Conservation (phyloP, 1,140 invertebrate species). For the Homarus americanus region DNA sequence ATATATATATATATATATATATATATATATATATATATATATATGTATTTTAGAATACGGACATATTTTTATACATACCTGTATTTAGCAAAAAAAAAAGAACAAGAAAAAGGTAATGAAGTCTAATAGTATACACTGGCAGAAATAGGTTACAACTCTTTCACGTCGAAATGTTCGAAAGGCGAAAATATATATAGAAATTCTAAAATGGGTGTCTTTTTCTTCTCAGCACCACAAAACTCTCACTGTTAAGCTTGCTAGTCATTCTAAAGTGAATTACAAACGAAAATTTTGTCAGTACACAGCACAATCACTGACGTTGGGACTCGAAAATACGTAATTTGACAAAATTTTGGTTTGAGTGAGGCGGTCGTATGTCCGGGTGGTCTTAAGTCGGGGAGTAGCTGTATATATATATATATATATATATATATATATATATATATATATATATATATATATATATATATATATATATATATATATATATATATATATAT, state of each 20-base stretch:
- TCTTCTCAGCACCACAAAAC: neutral
- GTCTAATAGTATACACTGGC: too few species aligned
- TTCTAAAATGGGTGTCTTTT: neutral
- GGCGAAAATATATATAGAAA: neutral
- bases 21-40: slow-evolving; percentile 31
- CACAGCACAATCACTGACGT: too few species aligned
- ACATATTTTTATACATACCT: too few species aligned
- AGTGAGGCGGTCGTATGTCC: neutral
- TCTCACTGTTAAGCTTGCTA: too few species aligned
- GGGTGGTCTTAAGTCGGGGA: too few species aligned
- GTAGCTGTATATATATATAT: neutral
- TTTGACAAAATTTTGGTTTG: neutral
- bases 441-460: slow-evolving; percentile 51
- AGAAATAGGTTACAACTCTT: too few species aligned
- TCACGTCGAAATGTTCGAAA: neutral
- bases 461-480: slow-evolving; percentile 37
- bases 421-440: slow-evolving; percentile 40
- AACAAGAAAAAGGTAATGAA: too few species aligned
- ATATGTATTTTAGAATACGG: neutral
- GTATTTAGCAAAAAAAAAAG: too few species aligned
- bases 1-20: slow-evolving; percentile 34
- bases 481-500: slow-evolving; percentile 50
- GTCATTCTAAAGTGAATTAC: neutral
- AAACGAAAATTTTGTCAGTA: neutral
- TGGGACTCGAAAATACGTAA: neutral